These are phyloP conservation scores for Microctenopoma lineatum DNA, from an alignment of 2,797 vertebrate species.

Conservation along the genomic window DNA sequence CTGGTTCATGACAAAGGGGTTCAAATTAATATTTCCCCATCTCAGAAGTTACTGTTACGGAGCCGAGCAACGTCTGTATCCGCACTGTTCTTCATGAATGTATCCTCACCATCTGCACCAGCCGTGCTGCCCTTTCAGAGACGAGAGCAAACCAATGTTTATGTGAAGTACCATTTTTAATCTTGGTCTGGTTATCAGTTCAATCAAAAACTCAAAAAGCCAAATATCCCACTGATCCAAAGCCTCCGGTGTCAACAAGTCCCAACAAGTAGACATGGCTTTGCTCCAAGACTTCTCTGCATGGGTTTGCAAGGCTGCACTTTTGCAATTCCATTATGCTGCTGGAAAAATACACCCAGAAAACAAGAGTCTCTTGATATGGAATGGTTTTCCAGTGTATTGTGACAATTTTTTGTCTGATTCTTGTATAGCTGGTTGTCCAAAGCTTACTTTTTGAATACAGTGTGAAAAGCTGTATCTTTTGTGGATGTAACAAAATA, in stretches of 20 bases:
- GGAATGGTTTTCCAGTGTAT: slow-evolving; percentile 86
- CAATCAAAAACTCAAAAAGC: slow-evolving; percentile 79
- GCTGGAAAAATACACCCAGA: slow-evolving; percentile 85
- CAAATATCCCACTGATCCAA: slow-evolving; percentile 82
- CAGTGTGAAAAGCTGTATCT: slow-evolving; percentile 83
- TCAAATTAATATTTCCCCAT: slow-evolving; percentile 77
- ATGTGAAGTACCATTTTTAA: slow-evolving; percentile 71
- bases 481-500: slow-evolving; percentile 84
- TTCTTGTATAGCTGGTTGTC: slow-evolving; percentile 88
- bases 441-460: slow-evolving; percentile 86
- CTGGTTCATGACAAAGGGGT: slow-evolving; percentile 68
- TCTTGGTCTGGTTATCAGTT: slow-evolving; percentile 73
- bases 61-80: slow-evolving; percentile 82
- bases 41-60: slow-evolving; percentile 74
- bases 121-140: slow-evolving; percentile 81
- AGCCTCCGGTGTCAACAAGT: slow-evolving; percentile 73
- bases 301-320: slow-evolving; percentile 85
- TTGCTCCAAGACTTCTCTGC: slow-evolving; percentile 82
- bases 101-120: slow-evolving; percentile 85
- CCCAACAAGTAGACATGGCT: slow-evolving; percentile 78
- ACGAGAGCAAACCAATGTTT: slow-evolving; percentile 78
- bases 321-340: slow-evolving; percentile 87
- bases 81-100: slow-evolving; percentile 86
- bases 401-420: slow-evolving; percentile 84
- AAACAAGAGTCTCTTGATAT: slow-evolving; percentile 83